phyloP scores from a whole-genome alignment of 2,888 invertebrate genomes.

The Torymus aiolomorphi region DNA sequence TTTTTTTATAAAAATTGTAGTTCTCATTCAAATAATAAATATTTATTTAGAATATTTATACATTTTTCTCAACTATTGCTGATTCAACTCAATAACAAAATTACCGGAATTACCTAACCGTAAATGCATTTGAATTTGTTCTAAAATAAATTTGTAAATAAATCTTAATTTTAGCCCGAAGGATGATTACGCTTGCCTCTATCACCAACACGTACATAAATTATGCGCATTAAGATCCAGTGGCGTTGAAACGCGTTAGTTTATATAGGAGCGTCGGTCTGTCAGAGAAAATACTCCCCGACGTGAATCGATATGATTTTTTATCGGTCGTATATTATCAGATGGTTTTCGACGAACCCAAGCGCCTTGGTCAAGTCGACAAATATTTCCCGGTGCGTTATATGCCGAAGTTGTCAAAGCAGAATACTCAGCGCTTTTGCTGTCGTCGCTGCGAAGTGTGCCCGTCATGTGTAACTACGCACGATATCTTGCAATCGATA shows the following conservation, averaged over 20 bases:
- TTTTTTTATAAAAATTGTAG: too few species aligned
- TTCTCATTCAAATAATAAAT: too few species aligned
- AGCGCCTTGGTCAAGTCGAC: neutral
- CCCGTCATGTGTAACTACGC: neutral
- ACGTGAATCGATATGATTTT: constrained; percentile 24
- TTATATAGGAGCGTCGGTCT: neutral
- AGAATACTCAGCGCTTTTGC: neutral
- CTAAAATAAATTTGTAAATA: too few species aligned
- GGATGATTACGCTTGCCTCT: too few species aligned
- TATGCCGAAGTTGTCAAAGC: neutral
- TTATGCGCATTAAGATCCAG: neutral
- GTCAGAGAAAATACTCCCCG: neutral
- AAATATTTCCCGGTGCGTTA: constrained; percentile 28
- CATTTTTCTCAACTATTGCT: too few species aligned
- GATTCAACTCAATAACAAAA: too few species aligned
- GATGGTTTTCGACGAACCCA: constrained; percentile 21
- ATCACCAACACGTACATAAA: neutral
- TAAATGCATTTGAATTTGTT: too few species aligned
- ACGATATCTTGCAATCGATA: constrained; percentile 28
- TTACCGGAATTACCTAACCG: too few species aligned
- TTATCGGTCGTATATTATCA: constrained; percentile 50
- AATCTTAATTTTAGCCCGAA: too few species aligned
- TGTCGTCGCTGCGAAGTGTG: neutral
- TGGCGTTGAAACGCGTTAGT: neutral
- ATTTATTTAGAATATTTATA: too few species aligned